A percentile compares a stretch with the other conserved stretches of the same genome.
Conservation (phyloP, 2,888 invertebrate genomes). For the Epistrophe eligans region DNA sequence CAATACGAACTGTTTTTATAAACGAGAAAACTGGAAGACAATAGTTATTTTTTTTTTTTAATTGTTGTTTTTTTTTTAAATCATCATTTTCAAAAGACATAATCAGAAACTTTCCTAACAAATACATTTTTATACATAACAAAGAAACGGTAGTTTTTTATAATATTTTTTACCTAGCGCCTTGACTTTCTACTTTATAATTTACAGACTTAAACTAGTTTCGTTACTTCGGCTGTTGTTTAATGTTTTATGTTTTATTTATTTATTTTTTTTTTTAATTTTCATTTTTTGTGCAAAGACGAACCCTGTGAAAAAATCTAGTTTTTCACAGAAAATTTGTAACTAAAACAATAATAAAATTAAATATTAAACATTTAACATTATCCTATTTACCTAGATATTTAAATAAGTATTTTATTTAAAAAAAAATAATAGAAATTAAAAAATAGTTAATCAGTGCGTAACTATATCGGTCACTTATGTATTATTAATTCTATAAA, state of each 20-base stretch:
- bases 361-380: slow-evolving; percentile 36
- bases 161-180: slow-evolving; percentile 21
- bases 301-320: slow-evolving; percentile 76
- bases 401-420: slow-evolving; percentile 2
- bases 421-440: slow-evolving; percentile 41
- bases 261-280: slow-evolving; percentile 21
- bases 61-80: slow-evolving; percentile 28
- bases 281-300: slow-evolving; percentile 77
- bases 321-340: slow-evolving; percentile 69
- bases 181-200: slow-evolving; percentile 34
- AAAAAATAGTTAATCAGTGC: slow-evolving; percentile 64
- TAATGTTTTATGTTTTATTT: neutral
- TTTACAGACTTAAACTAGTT: slow-evolving; percentile 72
- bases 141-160: slow-evolving; percentile 54
- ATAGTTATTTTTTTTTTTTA: slow-evolving; percentile 64
- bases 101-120: slow-evolving; percentile 47
- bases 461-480: slow-evolving; percentile 63
- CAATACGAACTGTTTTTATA: slow-evolving; percentile 23
- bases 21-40: slow-evolving; percentile 74
- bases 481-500: slow-evolving; percentile 32
- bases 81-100: slow-evolving; percentile 51
- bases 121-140: slow-evolving; percentile 23
- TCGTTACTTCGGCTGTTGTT: slow-evolving; percentile 66
- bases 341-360: slow-evolving; percentile 47
- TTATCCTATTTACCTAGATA: slow-evolving; percentile 49